Conservation (phyloP, 2,113 vertebrate genomes). For the Rhodinocichla rosea region DNA sequence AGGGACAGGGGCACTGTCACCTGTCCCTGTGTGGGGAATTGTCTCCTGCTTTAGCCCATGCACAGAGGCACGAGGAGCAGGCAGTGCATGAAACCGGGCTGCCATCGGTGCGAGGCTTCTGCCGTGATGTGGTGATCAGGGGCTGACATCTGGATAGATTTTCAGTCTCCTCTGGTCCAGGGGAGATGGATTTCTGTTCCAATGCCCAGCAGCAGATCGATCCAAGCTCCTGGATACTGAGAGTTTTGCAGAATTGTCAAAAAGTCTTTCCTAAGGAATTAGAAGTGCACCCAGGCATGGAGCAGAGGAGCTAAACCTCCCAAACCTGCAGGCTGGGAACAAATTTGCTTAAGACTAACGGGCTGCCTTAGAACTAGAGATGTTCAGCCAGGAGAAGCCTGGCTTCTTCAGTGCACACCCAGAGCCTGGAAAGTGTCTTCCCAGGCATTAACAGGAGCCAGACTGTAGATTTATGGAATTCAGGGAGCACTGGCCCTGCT, state of each 20-base stretch:
- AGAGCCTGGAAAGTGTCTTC: neutral
- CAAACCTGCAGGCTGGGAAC: neutral
- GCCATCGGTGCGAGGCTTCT: fast-evolving
- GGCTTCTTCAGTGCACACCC: neutral
- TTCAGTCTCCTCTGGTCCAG: conserved; percentile 2
- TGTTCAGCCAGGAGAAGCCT: neutral
- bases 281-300: fast-evolving
- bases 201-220: neutral
- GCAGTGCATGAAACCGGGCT: fast-evolving
- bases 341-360: neutral
- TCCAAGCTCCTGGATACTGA: neutral
- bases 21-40: neutral
- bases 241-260: neutral
- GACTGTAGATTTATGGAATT: neutral
- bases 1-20: neutral
- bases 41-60: neutral
- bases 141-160: conserved; percentile 8
- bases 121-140: neutral
- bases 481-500: neutral
- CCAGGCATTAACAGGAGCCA: fast-evolving
- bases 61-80: neutral
- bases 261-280: neutral
- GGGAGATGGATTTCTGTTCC: neutral
- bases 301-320: neutral
- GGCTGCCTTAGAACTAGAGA: neutral